A percentile compares a stretch with the other conserved stretches of the same genome.
Conservation (phyloP, 2,797 vertebrate species). For the Botia kubotai region DNA sequence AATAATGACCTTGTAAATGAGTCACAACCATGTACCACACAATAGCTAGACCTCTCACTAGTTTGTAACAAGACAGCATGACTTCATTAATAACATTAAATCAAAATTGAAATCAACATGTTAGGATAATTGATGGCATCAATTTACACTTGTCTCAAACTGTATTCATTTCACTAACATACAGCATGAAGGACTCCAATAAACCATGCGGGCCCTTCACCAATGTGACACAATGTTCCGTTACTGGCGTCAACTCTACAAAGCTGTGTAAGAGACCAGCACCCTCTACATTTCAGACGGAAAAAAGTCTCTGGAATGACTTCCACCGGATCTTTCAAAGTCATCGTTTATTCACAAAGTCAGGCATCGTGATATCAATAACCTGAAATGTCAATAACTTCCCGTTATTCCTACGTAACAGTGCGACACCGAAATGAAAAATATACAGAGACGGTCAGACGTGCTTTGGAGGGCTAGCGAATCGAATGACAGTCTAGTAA, state of each 20-base stretch:
- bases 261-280: conserved; percentile 51
- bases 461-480: background rate
- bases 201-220: conserved; percentile 38
- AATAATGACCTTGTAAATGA: conserved; percentile 32
- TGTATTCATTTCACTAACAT: conserved; percentile 26
- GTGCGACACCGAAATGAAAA: background rate
- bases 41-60: conserved; percentile 40
- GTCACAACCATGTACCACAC: conserved; percentile 32
- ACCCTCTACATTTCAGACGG: conserved; percentile 54
- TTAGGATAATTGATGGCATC: conserved; percentile 52
- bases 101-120: conserved; percentile 50
- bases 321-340: background rate
- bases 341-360: background rate
- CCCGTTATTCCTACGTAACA: background rate
- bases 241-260: conserved; percentile 2
- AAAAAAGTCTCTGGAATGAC: conserved; percentile 1
- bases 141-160: conserved; percentile 48
- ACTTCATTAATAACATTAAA: conserved; percentile 46
- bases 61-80: conserved; percentile 37
- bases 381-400: conserved; percentile 1
- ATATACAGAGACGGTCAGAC: background rate
- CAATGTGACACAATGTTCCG: conserved; percentile 36
- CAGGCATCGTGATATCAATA: background rate
- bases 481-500: background rate
- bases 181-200: conserved; percentile 25